Base-by-base conservation (phyloP, 2,797 vertebrate genomes). In the Rhinophrynus dorsalis region DNA sequence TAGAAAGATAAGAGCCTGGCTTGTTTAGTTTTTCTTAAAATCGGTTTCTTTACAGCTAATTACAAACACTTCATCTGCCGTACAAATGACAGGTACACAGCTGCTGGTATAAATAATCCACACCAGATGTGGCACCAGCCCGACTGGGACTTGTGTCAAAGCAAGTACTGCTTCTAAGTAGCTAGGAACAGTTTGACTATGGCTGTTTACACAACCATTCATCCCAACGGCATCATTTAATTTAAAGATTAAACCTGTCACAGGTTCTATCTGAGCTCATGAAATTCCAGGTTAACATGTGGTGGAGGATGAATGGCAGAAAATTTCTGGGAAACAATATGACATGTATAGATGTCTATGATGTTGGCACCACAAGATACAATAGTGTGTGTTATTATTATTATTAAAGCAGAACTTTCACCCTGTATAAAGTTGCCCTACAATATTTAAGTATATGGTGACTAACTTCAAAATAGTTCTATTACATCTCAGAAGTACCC, bases 221-320 rank as follows among this genome's bases (percentile, higher is more conserved):
- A 58, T 48, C 29, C 42, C 54, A 18, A 38, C 27, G 54, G 54
- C 17, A 47, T 29, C 21, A 13, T 38, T 51, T 51, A 21, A 59
- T 59, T 50, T 68, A 32, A n/a, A 38, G 32, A 18, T 68, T 45
- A 68, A 52, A 59, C 24, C 23, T 60, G 47, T 60, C 56, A 60
- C 7, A 7, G 23, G 27, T 4, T 24, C 12, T 12, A 27, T 20
- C 29, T 5, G 27, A 47, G 32, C 10, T 24, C 17, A 38, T 5
- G 11, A 21, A 11, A 23, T n/a, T 2, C 23, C 20, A 5, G 18
- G 18, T 32, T n/a, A 38, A 48, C 42, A 30, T 17, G 17, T 38
- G 10, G 37, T 33, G 51, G 4, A n/a, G 9, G 17, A 55, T 12
- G 13, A 13, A 13, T 5, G 15, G 15, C 11, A 38, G 37, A 5